A percentile compares a stretch with the other conserved stretches of the same genome.
These are phyloP conservation scores for Palaemon carinicauda DNA, from an alignment of 1,140 invertebrate genomes.

Conservation along the genomic window DNA sequence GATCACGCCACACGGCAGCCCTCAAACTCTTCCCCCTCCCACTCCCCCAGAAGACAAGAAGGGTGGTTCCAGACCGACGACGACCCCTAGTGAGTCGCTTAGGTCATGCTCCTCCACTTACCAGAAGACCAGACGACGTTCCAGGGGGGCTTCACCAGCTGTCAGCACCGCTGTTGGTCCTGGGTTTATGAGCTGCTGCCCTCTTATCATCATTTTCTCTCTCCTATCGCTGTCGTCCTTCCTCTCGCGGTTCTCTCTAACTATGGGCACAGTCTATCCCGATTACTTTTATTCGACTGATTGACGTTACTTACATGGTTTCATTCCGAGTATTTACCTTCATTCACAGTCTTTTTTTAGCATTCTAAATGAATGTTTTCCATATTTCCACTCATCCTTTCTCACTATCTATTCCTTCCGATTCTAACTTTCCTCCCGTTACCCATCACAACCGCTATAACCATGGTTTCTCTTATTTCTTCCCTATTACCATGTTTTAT, in stretches of 20 bases:
- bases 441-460: neutral
- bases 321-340: neutral
- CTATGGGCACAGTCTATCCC: neutral
- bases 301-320: neutral
- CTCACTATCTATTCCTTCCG: neutral
- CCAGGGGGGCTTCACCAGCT: constrained; percentile 37
- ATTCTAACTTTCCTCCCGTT: neutral
- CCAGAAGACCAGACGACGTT: constrained; percentile 14
- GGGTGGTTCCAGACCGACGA: neutral
- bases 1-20: neutral
- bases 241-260: no score
- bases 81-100: neutral
- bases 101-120: neutral
- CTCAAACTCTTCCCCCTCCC: neutral
- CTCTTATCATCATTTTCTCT: neutral
- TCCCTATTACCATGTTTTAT: neutral
- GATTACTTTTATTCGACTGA: neutral
- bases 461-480: neutral
- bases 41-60: neutral
- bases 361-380: no score
- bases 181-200: constrained; percentile 33
- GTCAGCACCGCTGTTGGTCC: constrained; percentile 46
- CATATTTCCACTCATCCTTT: neutral
- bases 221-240: neutral
- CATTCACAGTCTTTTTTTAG: neutral